Evolutionary conservation across 2,797 vertebrate species (phyloP).

Genomic region (Muscicapa comitata): DNA sequence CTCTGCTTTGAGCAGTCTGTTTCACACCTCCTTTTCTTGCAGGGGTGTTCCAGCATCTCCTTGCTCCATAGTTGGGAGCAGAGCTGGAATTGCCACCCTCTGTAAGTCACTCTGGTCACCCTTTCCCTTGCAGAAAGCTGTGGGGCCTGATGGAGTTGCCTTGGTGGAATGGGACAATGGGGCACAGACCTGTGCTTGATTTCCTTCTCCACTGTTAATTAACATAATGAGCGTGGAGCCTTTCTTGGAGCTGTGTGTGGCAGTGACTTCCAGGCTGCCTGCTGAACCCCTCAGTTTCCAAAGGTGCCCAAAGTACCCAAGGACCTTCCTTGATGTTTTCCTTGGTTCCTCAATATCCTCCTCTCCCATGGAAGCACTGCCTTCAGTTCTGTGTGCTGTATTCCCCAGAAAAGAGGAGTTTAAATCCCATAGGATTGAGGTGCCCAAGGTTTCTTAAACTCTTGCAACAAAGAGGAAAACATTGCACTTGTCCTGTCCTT

Average conservation of each 20-base stretch:
- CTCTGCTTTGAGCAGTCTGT: background rate
- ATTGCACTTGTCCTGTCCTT: accelerated
- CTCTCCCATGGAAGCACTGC: background rate
- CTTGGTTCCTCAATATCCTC: background rate
- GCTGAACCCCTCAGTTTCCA: background rate
- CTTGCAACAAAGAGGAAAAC: background rate
- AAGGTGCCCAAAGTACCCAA: accelerated
- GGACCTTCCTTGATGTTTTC: background rate
- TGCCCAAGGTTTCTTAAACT: background rate
- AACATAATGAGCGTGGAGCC: background rate
- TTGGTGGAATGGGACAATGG: background rate
- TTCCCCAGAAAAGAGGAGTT: background rate
- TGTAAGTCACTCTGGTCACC: background rate
- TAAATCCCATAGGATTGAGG: accelerated
- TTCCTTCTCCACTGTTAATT: background rate
- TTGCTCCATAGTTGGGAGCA: background rate
- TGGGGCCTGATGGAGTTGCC: background rate
- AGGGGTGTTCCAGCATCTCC: background rate
- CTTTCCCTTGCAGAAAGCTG: background rate
- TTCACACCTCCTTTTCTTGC: background rate
- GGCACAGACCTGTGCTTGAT: background rate
- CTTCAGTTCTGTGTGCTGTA: background rate
- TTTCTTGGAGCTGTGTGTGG: background rate
- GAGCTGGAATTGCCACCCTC: background rate
- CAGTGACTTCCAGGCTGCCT: background rate